phyloP scores from a whole-genome alignment of 2,113 vertebrate species.

The Gavia stellata region DNA sequence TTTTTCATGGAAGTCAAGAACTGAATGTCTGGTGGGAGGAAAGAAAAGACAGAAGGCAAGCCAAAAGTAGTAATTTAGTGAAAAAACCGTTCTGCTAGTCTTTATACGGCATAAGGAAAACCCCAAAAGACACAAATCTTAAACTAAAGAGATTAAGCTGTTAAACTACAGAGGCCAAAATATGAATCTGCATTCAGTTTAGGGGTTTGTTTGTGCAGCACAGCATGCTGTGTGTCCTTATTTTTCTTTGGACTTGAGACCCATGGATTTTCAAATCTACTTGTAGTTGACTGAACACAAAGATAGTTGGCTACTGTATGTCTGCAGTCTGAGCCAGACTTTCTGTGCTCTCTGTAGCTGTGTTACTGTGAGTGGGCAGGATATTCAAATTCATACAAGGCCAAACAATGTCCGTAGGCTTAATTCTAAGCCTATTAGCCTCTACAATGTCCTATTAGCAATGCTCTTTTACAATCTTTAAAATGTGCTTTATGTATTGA shows the following conservation, averaged over 20 bases:
- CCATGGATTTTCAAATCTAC: constrained; percentile 34
- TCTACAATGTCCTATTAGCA: constrained; percentile 23
- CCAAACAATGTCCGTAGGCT: constrained; percentile 31
- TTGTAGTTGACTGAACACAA: constrained; percentile 34
- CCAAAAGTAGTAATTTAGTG: constrained; percentile 41
- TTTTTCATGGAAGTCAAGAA: neutral
- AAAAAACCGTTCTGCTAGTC: neutral
- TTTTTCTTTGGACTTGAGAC: constrained; percentile 37
- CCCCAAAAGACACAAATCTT: neutral
- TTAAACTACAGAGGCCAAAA: constrained; percentile 13
- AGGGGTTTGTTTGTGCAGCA: neutral
- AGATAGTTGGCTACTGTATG: constrained; percentile 22
- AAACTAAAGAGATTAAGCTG: constrained; percentile 41
- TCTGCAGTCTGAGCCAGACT: neutral
- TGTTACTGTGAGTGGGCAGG: constrained; percentile 36
- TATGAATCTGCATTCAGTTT: constrained; percentile 2
- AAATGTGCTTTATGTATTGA: neutral
- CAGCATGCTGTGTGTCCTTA: neutral
- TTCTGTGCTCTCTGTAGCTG: neutral
- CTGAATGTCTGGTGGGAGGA: neutral
- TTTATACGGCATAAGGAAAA: constrained; percentile 16
- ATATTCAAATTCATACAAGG: constrained; percentile 32
- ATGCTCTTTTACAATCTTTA: constrained; percentile 14
- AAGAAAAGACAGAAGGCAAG: constrained; percentile 46
- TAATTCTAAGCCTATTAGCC: constrained; percentile 46